A percentile compares a stretch with the other conserved stretches of the same genome.
phyloP scores from a whole-genome alignment of 2,797 vertebrate species.

The Lepilemur ruficaudatus region DNA sequence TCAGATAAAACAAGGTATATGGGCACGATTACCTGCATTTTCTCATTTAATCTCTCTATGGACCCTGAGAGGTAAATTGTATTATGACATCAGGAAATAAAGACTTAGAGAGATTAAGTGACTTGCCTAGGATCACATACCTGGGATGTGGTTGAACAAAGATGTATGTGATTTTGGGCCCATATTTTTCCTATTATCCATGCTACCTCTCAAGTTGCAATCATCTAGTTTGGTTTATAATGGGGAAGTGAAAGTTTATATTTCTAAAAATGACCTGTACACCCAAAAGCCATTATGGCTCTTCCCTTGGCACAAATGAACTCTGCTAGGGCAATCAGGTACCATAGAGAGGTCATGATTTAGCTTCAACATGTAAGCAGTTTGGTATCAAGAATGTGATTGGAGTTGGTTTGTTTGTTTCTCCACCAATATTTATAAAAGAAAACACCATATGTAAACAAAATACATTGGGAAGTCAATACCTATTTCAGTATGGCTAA shows the following conservation, averaged over 20 bases:
- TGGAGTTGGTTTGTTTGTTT: neutral
- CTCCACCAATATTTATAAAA: neutral
- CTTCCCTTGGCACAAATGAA: neutral
- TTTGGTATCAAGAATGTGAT: neutral
- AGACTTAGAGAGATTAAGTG: neutral
- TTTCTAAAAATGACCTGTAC: constrained; percentile 26
- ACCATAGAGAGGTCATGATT: neutral
- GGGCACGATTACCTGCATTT: neutral
- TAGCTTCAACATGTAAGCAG: neutral
- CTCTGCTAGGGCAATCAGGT: neutral
- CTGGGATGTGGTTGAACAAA: neutral
- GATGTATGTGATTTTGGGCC: neutral
- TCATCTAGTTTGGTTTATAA: neutral
- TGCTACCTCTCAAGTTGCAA: neutral
- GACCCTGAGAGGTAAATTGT: neutral
- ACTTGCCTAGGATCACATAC: constrained; percentile 6
- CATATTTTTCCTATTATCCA: neutral
- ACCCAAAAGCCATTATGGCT: neutral
- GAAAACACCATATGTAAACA: neutral
- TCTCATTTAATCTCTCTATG: neutral
- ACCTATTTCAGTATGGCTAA: neutral
- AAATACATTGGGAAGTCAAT: neutral
- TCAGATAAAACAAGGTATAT: neutral
- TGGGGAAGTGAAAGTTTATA: neutral
- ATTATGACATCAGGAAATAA: neutral